Conservation (phyloP, 2,888 invertebrate species). For the Diploptera punctata region DNA sequence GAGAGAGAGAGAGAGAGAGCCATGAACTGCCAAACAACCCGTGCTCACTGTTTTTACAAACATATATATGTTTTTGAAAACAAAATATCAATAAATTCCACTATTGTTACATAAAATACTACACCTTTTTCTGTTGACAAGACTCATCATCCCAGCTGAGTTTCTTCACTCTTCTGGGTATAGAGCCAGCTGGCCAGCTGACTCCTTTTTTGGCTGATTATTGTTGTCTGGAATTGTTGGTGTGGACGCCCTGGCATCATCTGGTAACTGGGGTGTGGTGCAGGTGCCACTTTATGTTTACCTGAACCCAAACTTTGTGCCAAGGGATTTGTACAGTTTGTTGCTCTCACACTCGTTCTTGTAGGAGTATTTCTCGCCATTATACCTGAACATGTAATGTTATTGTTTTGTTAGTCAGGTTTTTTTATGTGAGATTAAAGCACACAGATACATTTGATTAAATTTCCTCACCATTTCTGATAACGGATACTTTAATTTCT, state of each 20-base stretch:
- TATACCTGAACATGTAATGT: slow-evolving; percentile 53
- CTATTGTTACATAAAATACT: too few species aligned
- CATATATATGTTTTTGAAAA: too few species aligned
- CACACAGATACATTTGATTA: too few species aligned
- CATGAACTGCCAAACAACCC: too few species aligned
- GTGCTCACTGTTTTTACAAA: too few species aligned
- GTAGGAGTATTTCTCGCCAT: slow-evolving; percentile 55
- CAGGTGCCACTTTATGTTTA: slow-evolving; percentile 48
- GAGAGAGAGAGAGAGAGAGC: too few species aligned
- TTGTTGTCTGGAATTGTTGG: slow-evolving; percentile 49
- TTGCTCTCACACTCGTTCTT: slow-evolving; percentile 35
- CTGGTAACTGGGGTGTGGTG: slow-evolving; percentile 50
- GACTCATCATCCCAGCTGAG: slow-evolving; percentile 76
- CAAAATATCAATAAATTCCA: too few species aligned
- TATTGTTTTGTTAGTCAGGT: neutral
- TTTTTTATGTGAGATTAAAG: neutral
- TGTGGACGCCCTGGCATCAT: slow-evolving; percentile 51
- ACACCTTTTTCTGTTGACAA: slow-evolving; percentile 11
- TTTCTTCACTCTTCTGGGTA: slow-evolving; percentile 76
- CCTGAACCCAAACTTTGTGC: slow-evolving; percentile 16
- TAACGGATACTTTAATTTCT: too few species aligned
- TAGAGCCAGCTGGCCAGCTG: slow-evolving; percentile 70
- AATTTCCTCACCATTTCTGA: too few species aligned
- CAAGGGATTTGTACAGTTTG: slow-evolving; percentile 21
- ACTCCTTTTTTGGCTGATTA: slow-evolving; percentile 47